Conservation (phyloP, 2,888 invertebrate genomes). For the Pseudococcus longispinus region DNA sequence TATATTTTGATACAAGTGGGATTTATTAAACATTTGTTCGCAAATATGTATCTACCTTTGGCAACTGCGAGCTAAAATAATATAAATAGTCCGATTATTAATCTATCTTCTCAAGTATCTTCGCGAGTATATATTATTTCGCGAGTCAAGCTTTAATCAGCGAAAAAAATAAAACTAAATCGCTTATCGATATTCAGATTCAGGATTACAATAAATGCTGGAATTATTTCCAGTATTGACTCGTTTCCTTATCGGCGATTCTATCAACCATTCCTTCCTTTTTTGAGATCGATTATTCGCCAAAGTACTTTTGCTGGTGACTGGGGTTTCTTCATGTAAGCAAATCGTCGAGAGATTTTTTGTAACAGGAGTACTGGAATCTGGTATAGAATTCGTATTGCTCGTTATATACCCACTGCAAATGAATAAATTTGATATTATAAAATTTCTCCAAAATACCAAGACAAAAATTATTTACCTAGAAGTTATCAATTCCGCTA, state of each 20-base stretch:
- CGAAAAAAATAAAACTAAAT: slow-evolving; percentile 10
- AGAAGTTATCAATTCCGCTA: not conserved
- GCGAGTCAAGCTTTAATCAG: too few relatives aligned
- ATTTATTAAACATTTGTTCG: too few relatives aligned
- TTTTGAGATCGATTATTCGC: not conserved
- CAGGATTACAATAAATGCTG: not conserved
- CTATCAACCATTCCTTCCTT: slow-evolving; percentile 21
- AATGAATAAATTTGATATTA: not conserved
- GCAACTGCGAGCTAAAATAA: too few relatives aligned
- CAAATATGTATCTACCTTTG: too few relatives aligned
- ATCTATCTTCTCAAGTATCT: too few relatives aligned
- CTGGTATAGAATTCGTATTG: not conserved
- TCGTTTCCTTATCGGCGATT: slow-evolving; percentile 25
- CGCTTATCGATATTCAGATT: not conserved
- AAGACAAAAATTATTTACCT: not conserved
- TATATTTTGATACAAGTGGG: too few relatives aligned
- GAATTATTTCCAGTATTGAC: slow-evolving; percentile 4
- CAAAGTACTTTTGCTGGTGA: not conserved
- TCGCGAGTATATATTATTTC: too few relatives aligned
- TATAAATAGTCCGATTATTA: too few relatives aligned
- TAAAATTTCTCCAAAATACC: not conserved
- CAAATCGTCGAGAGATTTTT: not conserved
- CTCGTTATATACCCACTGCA: not conserved
- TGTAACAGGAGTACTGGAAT: not conserved
- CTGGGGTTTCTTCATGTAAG: not conserved